Percentiles rank a stretch among this genome's conserved stretches.
Evolutionary conservation across 2,797 vertebrate genomes (phyloP).

Genomic region (Euphonia xanthogaster): DNA sequence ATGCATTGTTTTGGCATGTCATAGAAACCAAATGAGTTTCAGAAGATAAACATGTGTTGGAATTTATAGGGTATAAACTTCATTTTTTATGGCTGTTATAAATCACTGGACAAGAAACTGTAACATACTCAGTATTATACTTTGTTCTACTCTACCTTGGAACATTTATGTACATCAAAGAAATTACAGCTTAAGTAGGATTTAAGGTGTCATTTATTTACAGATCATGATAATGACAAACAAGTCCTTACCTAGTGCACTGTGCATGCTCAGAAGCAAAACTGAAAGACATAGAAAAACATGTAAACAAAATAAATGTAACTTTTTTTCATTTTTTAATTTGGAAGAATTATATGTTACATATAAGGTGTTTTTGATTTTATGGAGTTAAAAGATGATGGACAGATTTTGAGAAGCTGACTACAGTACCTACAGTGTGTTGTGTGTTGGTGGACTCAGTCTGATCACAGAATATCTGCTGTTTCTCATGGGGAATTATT

Average conservation of each 20-base stretch:
- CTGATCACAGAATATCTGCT: background rate
- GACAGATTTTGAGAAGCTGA: background rate
- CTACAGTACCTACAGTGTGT: background rate
- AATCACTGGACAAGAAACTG: background rate
- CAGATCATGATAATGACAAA: background rate
- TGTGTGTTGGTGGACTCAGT: background rate
- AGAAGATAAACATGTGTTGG: background rate
- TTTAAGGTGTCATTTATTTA: constrained; percentile 27
- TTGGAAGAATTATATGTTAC: background rate
- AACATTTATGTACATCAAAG: constrained; percentile 12
- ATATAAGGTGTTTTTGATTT: background rate
- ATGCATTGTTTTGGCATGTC: background rate
- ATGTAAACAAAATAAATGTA: background rate
- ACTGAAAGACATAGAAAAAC: background rate
- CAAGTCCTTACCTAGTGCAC: background rate
- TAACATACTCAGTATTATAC: background rate
- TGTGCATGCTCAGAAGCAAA: background rate
- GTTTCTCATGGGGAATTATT: background rate
- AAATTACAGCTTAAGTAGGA: background rate
- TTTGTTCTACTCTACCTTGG: background rate
- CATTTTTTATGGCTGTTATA: background rate
- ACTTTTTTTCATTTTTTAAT: background rate
- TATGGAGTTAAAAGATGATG: background rate
- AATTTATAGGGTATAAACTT: background rate
- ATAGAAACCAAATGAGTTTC: background rate